Conservation (phyloP, 2,888 invertebrate species). For the Hydrotaea diabolus region DNA sequence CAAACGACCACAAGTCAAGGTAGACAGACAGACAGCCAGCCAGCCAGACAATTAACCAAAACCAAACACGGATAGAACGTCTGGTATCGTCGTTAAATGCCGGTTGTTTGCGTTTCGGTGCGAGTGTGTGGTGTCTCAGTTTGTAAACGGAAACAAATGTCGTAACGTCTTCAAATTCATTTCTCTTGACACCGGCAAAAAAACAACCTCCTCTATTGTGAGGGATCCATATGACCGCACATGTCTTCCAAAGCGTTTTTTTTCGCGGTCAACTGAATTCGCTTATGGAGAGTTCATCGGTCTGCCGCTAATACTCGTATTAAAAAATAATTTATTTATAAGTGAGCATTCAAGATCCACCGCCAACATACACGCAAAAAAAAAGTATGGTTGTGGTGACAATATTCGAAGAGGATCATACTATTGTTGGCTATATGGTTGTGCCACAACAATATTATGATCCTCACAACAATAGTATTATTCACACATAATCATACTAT, state of each 20-base stretch:
- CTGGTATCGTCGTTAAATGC: conserved; percentile 48
- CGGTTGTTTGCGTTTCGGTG: neutral
- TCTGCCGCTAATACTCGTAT: neutral
- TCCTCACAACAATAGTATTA: no score
- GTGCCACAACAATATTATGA: no score
- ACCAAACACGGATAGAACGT: conserved; percentile 29
- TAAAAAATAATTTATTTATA: no score
- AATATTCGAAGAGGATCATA: no score
- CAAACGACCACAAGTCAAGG: conserved; percentile 48
- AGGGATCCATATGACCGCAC: conserved; percentile 18
- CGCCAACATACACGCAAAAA: no score
- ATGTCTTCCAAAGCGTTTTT: neutral
- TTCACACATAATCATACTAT: no score
- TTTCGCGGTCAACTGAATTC: neutral
- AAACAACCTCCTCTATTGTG: neutral
- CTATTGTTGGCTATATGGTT: no score
- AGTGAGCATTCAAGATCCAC: no score
- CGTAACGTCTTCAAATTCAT: conserved; percentile 47
- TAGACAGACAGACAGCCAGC: neutral
- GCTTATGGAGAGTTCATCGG: neutral
- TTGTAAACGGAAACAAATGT: conserved; percentile 62
- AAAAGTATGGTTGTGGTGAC: no score
- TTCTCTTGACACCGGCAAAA: neutral
- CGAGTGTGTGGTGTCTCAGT: neutral
- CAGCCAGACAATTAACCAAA: conserved; percentile 25